Conservation (phyloP, 1,140 invertebrate genomes). For the Acyrthosiphon pisum region DNA sequence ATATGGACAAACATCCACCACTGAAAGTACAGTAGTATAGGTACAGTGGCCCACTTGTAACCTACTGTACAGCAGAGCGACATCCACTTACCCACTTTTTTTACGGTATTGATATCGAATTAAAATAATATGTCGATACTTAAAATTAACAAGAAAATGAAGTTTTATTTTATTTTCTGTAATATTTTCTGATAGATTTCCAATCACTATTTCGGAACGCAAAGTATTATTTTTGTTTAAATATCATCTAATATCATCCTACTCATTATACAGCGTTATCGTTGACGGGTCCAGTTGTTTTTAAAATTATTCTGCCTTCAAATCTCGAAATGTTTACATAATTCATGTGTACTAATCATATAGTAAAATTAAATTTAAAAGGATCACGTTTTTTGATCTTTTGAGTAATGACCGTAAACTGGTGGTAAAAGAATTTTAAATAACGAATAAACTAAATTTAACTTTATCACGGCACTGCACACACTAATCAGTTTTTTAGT, state of each 20-base stretch:
- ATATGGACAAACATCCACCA: too few species aligned
- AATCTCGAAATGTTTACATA: not conserved
- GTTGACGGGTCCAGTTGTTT: not conserved
- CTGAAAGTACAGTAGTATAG: too few species aligned
- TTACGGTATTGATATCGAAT: not conserved
- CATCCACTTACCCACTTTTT: too few species aligned
- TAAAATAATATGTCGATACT: not conserved
- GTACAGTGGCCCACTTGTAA: too few species aligned
- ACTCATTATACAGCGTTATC: not conserved
- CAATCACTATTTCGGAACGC: too few species aligned
- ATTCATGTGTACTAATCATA: not conserved
- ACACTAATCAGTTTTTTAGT: not conserved
- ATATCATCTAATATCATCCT: not conserved
- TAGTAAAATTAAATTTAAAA: not conserved
- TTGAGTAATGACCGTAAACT: not conserved
- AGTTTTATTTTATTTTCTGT: not conserved
- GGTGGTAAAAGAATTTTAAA: not conserved
- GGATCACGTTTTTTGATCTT: not conserved
- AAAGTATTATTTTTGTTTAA: not conserved
- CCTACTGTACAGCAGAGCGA: too few species aligned
- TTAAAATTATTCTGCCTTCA: not conserved
- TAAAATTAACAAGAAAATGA: not conserved
- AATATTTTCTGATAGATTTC: not conserved
- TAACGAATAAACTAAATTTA: slow-evolving; percentile 4
- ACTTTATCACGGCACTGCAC: not conserved